phyloP scores from a whole-genome alignment of 2,888 invertebrate species.

The Catocala sponsa region DNA sequence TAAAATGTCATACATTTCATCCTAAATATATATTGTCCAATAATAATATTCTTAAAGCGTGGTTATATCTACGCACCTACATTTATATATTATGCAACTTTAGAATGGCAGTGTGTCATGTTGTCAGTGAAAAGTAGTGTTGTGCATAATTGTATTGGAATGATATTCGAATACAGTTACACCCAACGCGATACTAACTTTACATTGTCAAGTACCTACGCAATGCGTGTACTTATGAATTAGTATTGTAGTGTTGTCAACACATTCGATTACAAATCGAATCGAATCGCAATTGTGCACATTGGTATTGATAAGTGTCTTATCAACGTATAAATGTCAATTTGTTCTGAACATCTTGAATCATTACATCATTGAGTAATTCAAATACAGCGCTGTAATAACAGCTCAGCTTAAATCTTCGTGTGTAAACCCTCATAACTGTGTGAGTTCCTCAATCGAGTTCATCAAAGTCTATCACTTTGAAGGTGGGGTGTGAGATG shows the following conservation, averaged over 20 bases:
- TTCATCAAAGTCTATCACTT: constrained; percentile 78
- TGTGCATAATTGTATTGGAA: too few relatives aligned
- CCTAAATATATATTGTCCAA: constrained; percentile 21
- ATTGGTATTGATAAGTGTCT: too few relatives aligned
- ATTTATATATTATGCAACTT: constrained; percentile 52
- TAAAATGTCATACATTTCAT: constrained; percentile 43
- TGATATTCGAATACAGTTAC: too few relatives aligned
- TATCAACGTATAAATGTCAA: too few relatives aligned
- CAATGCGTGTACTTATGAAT: too few relatives aligned
- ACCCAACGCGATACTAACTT: too few relatives aligned
- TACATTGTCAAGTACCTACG: too few relatives aligned
- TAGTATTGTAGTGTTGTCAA: too few relatives aligned
- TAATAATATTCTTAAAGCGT: constrained; percentile 38
- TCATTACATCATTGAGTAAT: constrained; percentile 8
- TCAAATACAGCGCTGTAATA: constrained; percentile 13
- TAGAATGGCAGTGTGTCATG: constrained; percentile 68
- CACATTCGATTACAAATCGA: too few relatives aligned
- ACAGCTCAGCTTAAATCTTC: constrained; percentile 15
- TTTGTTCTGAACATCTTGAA: constrained; percentile 1
- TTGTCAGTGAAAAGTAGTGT: constrained; percentile 25
- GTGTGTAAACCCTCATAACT: constrained; percentile 24
- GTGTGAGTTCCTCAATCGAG: constrained; percentile 71
- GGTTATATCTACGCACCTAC: constrained; percentile 50
- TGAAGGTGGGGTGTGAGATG: constrained; percentile 66
- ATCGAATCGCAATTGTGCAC: too few relatives aligned